phyloP scores from a whole-genome alignment of 2,888 invertebrate genomes.

The Xylophagus ater region DNA sequence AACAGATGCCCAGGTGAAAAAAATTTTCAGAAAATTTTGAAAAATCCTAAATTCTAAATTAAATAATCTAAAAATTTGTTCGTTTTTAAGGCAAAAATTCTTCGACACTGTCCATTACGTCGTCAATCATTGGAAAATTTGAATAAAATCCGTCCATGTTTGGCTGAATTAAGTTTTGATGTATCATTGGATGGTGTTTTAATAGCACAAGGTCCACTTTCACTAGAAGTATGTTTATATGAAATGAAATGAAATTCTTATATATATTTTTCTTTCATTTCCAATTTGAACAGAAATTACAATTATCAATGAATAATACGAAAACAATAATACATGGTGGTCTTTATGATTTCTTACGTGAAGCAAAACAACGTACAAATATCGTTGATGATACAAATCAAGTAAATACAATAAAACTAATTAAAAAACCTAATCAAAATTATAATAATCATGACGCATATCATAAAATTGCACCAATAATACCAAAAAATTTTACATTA shows the following conservation, averaged over 20 bases:
- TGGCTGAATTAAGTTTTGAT: constrained; percentile 63
- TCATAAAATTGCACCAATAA: constrained; percentile 58
- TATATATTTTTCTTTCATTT: constrained; percentile 1
- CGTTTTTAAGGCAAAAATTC: constrained; percentile 29
- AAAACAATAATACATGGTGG: constrained; percentile 42
- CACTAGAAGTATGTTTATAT: constrained; percentile 54
- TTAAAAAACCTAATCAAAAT: constrained; percentile 4
- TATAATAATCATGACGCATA: constrained; percentile 42
- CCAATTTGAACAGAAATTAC: constrained; percentile 31
- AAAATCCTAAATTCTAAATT: neutral
- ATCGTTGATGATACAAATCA: neutral
- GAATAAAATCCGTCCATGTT: constrained; percentile 48
- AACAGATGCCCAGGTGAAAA: constrained; percentile 47
- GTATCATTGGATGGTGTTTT: constrained; percentile 65
- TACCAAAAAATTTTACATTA: constrained; percentile 71
- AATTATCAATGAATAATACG: constrained; percentile 39
- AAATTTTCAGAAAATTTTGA: neutral
- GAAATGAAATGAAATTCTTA: constrained; percentile 1
- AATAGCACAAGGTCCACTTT: constrained; percentile 72
- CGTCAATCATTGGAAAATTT: constrained; percentile 34
- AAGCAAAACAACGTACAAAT: constrained; percentile 26
- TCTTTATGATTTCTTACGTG: constrained; percentile 41
- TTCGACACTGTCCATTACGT: constrained; percentile 32
- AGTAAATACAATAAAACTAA: constrained; percentile 6
- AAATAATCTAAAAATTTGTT: neutral